Evolutionary conservation across 1,140 invertebrate genomes (phyloP).

Genomic region (Andricus grossulariae): DNA sequence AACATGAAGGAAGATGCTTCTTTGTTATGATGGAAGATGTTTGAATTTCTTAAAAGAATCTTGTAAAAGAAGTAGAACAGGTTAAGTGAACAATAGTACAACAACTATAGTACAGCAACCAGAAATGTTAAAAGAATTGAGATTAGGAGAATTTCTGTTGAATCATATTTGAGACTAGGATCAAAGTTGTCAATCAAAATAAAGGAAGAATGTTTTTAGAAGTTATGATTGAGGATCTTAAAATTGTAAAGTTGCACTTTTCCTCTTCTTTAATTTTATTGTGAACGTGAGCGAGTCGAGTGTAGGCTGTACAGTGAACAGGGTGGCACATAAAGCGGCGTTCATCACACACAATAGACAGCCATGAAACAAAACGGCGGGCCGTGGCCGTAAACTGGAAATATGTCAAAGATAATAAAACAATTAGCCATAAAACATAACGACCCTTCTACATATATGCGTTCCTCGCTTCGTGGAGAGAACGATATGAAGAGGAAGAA

Average conservation of each 20-base stretch:
- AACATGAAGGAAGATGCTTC: no score
- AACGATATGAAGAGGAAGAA: conserved; percentile 3
- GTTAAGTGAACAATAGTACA: no score
- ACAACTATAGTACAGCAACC: no score
- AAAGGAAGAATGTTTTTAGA: no score
- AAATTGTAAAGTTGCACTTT: neutral
- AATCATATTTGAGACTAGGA: no score
- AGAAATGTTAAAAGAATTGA: no score
- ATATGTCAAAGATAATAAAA: conserved; percentile 78
- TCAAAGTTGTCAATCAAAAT: no score
- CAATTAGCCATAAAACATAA: conserved; percentile 78
- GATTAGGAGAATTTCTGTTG: no score
- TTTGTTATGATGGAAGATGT: no score
- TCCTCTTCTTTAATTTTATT: conserved; percentile 25
- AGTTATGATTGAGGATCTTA: no score
- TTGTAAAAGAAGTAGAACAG: no score
- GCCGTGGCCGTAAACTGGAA: conserved; percentile 74
- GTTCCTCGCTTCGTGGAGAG: conserved; percentile 31
- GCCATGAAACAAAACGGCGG: conserved; percentile 71
- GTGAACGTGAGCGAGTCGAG: conserved; percentile 46
- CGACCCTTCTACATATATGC: conserved; percentile 67
- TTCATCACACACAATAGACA: conserved; percentile 72
- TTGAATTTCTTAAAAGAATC: no score
- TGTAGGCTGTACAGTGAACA: conserved; percentile 52
- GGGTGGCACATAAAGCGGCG: conserved; percentile 61